Evolutionary conservation across 2,113 vertebrate species (phyloP).

Genomic region (Oreochromis niloticus): DNA sequence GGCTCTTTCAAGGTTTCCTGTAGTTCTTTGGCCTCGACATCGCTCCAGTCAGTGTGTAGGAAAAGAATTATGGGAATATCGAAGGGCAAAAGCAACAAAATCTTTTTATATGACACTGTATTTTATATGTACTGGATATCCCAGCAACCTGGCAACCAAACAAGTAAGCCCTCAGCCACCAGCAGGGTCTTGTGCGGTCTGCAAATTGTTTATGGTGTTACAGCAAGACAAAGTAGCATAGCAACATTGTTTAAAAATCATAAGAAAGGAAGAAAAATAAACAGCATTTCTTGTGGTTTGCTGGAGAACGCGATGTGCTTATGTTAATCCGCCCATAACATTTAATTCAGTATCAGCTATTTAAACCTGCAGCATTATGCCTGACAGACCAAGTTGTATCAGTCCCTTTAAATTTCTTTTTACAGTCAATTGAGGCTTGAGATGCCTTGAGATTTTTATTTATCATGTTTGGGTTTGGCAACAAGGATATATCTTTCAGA

Average conservation of each 20-base stretch:
- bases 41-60: background rate
- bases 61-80: background rate
- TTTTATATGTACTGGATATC: background rate
- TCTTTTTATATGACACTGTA: background rate
- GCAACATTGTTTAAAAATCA: conserved; percentile 53
- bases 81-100: background rate
- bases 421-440: background rate
- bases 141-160: conserved; percentile 4
- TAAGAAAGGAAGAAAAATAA: conserved; percentile 45
- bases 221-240: conserved; percentile 35
- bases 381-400: background rate
- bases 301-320: conserved; percentile 16
- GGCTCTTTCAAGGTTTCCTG: background rate
- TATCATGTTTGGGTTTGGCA: background rate
- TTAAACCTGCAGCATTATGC: background rate
- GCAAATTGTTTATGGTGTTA: conserved; percentile 48
- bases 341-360: conserved; percentile 35
- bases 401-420: background rate
- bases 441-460: background rate
- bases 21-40: background rate
- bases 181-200: conserved; percentile 11
- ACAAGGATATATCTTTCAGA: background rate
- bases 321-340: conserved; percentile 48
- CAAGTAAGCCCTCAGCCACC: background rate
- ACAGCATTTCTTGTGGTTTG: conserved; percentile 28